phyloP scores from a whole-genome alignment of 2,113 vertebrate species.

The Pelobates fuscus region DNA sequence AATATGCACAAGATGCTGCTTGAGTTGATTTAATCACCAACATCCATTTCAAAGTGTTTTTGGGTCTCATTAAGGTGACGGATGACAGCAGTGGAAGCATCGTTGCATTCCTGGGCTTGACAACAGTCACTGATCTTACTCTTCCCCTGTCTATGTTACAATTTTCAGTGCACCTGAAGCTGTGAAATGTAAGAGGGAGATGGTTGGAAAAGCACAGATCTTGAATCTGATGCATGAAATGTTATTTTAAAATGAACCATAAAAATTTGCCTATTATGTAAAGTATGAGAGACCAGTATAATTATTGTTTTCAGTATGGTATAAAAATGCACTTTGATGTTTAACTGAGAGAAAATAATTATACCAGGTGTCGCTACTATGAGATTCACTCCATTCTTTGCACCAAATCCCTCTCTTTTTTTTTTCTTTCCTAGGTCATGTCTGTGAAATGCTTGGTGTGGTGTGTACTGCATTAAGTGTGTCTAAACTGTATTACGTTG shows the following conservation, averaged over 20 bases:
- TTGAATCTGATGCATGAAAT: neutral
- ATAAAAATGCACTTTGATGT: neutral
- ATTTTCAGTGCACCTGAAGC: constrained; percentile 3
- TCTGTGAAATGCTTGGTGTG: too few relatives aligned
- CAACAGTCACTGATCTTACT: constrained; percentile 44
- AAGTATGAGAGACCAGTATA: too few relatives aligned
- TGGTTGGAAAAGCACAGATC: neutral
- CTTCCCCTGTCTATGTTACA: constrained; percentile 44
- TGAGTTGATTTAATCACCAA: constrained; percentile 78
- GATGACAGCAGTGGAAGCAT: constrained; percentile 73
- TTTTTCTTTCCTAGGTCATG: too few relatives aligned
- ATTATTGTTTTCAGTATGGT: too few relatives aligned
- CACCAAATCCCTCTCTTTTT: too few relatives aligned
- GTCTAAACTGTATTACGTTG: too few relatives aligned
- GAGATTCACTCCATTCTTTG: too few relatives aligned
- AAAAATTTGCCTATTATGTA: neutral
- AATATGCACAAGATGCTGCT: constrained; percentile 66
- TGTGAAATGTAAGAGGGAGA: constrained; percentile 37
- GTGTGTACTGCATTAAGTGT: too few relatives aligned
- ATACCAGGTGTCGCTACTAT: too few relatives aligned
- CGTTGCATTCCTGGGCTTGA: constrained; percentile 59
- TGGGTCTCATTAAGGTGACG: constrained; percentile 87
- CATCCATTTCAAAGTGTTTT: constrained; percentile 76
- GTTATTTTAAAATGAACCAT: neutral
- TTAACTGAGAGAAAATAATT: too few relatives aligned